Percentiles rank a stretch among this genome's conserved stretches.
phyloP scores from a whole-genome alignment of 2,888 invertebrate genomes.

The Drosophila barbarae region DNA sequence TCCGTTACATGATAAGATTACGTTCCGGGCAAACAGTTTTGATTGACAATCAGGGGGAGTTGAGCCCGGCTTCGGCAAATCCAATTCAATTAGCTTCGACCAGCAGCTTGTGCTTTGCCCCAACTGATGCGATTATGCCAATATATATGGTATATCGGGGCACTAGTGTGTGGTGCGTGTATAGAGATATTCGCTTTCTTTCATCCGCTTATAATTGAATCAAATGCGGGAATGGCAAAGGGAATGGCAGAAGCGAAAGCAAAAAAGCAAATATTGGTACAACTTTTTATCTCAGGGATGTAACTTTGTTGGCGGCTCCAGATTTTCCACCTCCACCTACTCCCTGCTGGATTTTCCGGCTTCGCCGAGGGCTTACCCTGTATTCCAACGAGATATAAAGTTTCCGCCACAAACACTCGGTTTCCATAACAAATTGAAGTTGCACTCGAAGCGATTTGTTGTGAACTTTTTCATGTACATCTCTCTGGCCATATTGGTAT shows the following conservation, averaged over 20 bases:
- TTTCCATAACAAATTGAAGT: conserved; percentile 35
- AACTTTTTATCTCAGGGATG: conserved; percentile 65
- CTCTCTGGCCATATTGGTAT: conserved; percentile 5
- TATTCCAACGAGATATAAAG: conserved; percentile 25
- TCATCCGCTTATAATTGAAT: conserved; percentile 73
- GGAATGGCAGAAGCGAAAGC: conserved; percentile 31
- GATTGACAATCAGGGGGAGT: conserved; percentile 22
- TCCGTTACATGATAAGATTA: conserved; percentile 41
- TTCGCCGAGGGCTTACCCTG: conserved; percentile 20
- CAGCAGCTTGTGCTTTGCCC: conserved; percentile 20
- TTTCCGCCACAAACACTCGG: conserved; percentile 26
- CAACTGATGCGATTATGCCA: conserved; percentile 28
- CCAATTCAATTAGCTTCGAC: conserved; percentile 67
- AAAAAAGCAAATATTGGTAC: conserved; percentile 66
- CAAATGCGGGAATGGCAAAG: conserved; percentile 54
- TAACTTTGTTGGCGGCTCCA: conserved; percentile 35
- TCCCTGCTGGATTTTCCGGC: not conserved
- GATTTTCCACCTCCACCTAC: conserved; percentile 1
- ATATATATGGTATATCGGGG: conserved; percentile 5
- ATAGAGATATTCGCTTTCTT: conserved; percentile 40
- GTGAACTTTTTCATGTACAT: conserved; percentile 25
- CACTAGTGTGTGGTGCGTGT: conserved; percentile 21
- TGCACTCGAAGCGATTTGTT: conserved; percentile 24
- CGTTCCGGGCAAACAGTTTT: conserved; percentile 14
- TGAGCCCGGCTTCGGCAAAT: conserved; percentile 52